These are phyloP conservation scores for Falco punctatus DNA, from an alignment of 2,113 vertebrate species.

Conservation along the genomic window DNA sequence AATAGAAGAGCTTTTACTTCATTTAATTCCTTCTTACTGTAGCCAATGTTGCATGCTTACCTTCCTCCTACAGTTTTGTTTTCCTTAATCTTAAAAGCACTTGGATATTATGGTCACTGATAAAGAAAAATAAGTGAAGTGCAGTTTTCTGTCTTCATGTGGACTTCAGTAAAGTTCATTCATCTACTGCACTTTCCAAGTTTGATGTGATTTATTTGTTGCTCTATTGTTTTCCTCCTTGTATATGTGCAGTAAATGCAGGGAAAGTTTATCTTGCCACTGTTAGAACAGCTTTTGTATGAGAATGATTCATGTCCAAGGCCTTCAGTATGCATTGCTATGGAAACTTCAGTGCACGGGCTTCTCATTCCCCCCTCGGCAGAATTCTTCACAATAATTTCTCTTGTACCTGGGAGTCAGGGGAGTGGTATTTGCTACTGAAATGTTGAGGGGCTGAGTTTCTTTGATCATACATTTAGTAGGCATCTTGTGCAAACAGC, in stretches of 20 bases:
- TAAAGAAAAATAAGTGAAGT: not conserved
- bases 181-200: not conserved
- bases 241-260: not conserved
- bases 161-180: not conserved
- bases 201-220: not conserved
- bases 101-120: not conserved
- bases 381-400: not conserved
- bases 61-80: not conserved
- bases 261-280: not conserved
- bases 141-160: not conserved
- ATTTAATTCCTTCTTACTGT: not conserved
- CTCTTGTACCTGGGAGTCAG: not conserved
- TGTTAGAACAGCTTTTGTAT: not conserved
- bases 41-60: not conserved
- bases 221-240: not conserved
- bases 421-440: not conserved
- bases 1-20: no score
- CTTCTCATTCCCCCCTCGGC: not conserved
- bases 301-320: not conserved
- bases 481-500: not conserved
- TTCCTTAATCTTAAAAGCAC: not conserved
- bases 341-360: not conserved
- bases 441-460: not conserved
- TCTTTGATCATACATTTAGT: not conserved
- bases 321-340: not conserved